Base-by-base conservation (phyloP, 2,888 invertebrate species). In the Matsumyia berberina region DNA sequence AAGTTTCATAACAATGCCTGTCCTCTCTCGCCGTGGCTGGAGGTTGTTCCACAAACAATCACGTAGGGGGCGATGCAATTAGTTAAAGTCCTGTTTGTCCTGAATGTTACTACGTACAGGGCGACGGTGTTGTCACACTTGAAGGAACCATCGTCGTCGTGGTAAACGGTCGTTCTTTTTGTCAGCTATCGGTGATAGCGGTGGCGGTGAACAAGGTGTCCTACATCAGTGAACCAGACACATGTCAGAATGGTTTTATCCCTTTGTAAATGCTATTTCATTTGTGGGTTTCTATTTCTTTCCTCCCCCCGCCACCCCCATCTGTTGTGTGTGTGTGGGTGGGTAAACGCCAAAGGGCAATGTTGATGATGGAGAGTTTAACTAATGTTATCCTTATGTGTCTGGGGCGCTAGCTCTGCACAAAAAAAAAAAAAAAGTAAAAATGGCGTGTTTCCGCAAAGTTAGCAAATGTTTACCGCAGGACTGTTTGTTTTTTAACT, bases 381-480 rank as follows among this genome's bases (percentile, higher is more conserved):
- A 62, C 53, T 62, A 55, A 62, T 55, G 60, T 44, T 55, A 19
- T 60, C 77, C 69, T 58, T 72, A 17, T 73, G 31, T 79, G 79
- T 73, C 79, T 72, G 72, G 57, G 19, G 39, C 11, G 57, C 9
- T n/a, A n/a, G 9, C 29, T 37, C 12, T 15, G 51, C 24, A 24
- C 24, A 24, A 24, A 24, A 24, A 24, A 24, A 24, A 24, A 24
- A 24, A 24, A 24, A 24, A 24, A 24, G 4, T 11, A 69, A 60
- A 67, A 77, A 77, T 42, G 39, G 35, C 53, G 53, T 62, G 44
- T 57, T 70, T 44, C 66, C 57, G n/a, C 64, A 62, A 66, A 79
- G 79, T 70, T 64, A 79, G 64, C 49, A 64, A 72, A 72, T 72
- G 72, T 66, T 64, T 79, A 66, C 79, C 79, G 58, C 79, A 79